These are phyloP conservation scores for Gallinago nigripennis DNA, from an alignment of 2,797 vertebrate species.

Conservation along the genomic window DNA sequence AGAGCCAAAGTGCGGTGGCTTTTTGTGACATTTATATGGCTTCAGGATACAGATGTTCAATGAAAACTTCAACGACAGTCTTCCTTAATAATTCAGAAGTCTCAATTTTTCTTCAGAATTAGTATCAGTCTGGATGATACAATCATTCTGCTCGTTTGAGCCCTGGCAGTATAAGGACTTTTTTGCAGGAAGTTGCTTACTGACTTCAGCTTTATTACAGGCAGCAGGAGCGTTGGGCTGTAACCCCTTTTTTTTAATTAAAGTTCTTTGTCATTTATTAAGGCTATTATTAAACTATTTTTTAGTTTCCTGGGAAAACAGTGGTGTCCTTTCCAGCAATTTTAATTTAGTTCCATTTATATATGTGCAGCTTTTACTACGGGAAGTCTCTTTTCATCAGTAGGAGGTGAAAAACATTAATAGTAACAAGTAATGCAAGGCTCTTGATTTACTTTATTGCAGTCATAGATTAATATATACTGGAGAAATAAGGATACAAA, in stretches of 20 bases:
- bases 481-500: background rate
- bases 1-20: background rate
- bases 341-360: background rate
- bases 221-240: background rate
- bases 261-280: background rate
- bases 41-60: slow-evolving; percentile 1
- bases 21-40: slow-evolving; percentile 33
- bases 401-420: background rate
- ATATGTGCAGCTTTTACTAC: background rate
- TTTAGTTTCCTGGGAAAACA: background rate
- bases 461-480: background rate
- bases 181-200: slow-evolving; percentile 11
- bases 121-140: slow-evolving; percentile 5
- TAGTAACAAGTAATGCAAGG: background rate
- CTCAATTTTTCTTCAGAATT: slow-evolving; percentile 13
- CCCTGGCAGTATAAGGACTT: background rate
- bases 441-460: background rate
- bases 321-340: background rate
- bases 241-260: background rate
- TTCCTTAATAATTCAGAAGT: slow-evolving; percentile 56
- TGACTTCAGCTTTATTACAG: slow-evolving; percentile 7
- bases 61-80: slow-evolving; percentile 12
- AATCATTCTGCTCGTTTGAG: background rate
- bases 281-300: background rate
- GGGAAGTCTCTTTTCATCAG: background rate